Base-by-base conservation (phyloP, 2,797 vertebrate genomes). In the Lutjanus campechanus region DNA sequence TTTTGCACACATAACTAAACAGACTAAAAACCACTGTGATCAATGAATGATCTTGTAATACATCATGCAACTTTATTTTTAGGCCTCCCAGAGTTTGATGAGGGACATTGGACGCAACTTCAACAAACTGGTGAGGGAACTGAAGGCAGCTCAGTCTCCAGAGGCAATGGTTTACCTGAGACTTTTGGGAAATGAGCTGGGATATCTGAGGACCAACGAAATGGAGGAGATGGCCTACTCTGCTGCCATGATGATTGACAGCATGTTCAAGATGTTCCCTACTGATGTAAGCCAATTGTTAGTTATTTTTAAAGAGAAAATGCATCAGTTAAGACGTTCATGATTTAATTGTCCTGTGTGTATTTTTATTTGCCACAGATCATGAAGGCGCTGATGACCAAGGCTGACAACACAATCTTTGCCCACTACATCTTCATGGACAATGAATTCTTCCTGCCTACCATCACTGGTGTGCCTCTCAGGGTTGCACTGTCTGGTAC, bases 371-470 rank as follows among this genome's bases (percentile, higher is more conserved):
- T 88, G 7, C 17, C 78, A 62, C 85, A 99, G 97, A 77, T 98
- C 63, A 87, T 94, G 63, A 95, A 95, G 72, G 81, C 87, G 53
- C 73, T 99, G 36, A 93, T 95, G 73, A 94, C 96, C 63, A 97
- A 95, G 13, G 58, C 92, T 49, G 95, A 96, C 85, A 96, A 76
- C 20, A 95, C 97, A 85, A 85, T 99, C 15, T 98, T 97, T 91
- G 93, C 96, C 77, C 97, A 99, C 89, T 99, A 99, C 91, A 95
- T 99, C 86, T 99, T 99, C 88, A 96, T 98, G 97, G 98, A 99
- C 89, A 98, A 97, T 69, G 95, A 97, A 84, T 97, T 99, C 89
- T 97, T 97, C 86, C 93, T 99, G 69, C 97, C 98, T 20, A 99
- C 97, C 7, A 93, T 95, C 73, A 95, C 95, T 62, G 98, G 98